Base-by-base conservation (phyloP, 2,888 invertebrate genomes). In the Tinea trinotella region DNA sequence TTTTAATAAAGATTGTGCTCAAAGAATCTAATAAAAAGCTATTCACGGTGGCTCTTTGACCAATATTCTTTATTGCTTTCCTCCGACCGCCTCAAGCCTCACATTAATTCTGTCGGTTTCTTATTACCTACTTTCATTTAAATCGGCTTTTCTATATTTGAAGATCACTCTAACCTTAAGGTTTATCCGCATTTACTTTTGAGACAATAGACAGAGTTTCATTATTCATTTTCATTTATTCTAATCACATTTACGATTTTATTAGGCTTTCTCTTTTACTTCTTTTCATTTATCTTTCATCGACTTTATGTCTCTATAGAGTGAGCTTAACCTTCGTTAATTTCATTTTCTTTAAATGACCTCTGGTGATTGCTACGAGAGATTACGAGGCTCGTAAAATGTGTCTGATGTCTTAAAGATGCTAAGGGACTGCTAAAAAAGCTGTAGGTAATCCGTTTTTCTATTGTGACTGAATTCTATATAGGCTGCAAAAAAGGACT, bases 11-110 rank as follows among this genome's bases (percentile, higher is more conserved):
- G 50, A 50, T 50, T 24, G 13, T 15, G 24, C 13, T 50, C 24
- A 24, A 24, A 24, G 50, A 50, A 24, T 50, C 10, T 50, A 50
- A 50, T 50, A 24, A 50, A 46, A 50, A 50, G 50, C 50, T 24
- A 46, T 46, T 19, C 46, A 46, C 3, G 19, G 46, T 2, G 19
- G 19, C 46, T 46, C 46, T 50, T 50, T 50, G 22, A 50, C 24
- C 50, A 50, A 50, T 50, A 50, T 50, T 50, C 50, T 50, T 50
- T 50, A 50, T 50, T 50, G 50, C 50, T 50, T 50, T 50, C 50
- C 18, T 24, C 48, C 13, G 48, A 15, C 3, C 24, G 50, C 24
- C 19, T 46, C 46, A 46, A 46, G 19, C 46, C 46, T 6, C 12
- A 24, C 50, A 24, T 50, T 50, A 50, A 50, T 50, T 50, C 50